Evolutionary conservation across 2,797 vertebrate genomes (phyloP).

Genomic region (Amniataba percoides): DNA sequence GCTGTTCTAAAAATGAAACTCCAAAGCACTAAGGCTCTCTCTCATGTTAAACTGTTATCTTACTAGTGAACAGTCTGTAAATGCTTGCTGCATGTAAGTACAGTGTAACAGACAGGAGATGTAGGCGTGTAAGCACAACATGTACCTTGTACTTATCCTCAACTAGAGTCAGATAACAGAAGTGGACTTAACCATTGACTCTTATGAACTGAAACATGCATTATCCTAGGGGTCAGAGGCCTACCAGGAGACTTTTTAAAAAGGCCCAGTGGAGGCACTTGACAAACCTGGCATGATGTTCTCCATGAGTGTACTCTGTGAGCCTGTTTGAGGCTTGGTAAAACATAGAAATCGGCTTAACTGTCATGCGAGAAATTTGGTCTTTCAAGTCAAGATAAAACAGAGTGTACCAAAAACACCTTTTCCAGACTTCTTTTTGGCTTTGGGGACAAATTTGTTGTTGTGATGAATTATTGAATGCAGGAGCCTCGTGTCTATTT

Average conservation of each 20-base stretch:
- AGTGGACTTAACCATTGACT: background rate
- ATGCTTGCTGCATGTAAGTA: background rate
- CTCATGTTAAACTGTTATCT: background rate
- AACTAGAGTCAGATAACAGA: background rate
- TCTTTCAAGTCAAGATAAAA: slow-evolving; percentile 8
- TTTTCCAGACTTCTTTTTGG: slow-evolving; percentile 8
- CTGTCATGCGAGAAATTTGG: background rate
- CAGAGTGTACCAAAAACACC: background rate
- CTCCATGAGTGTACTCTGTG: background rate
- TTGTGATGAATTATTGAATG: slow-evolving; percentile 35
- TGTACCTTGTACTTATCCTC: background rate
- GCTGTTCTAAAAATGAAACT: background rate
- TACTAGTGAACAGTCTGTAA: too few relatives aligned
- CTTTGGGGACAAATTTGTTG: slow-evolving; percentile 29
- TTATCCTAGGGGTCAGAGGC: background rate
- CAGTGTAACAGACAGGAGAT: too few relatives aligned
- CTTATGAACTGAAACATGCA: background rate
- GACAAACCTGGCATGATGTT: background rate
- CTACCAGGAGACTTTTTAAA: slow-evolving; percentile 4
- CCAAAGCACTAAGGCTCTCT: background rate
- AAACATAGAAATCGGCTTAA: background rate
- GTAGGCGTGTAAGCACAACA: background rate
- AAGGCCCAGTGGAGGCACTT: background rate
- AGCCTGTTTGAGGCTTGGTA: background rate
- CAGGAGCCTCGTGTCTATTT: slow-evolving; percentile 20